Evolutionary conservation across 1,140 invertebrate species (phyloP).

Genomic region (Pararge aegeria): DNA sequence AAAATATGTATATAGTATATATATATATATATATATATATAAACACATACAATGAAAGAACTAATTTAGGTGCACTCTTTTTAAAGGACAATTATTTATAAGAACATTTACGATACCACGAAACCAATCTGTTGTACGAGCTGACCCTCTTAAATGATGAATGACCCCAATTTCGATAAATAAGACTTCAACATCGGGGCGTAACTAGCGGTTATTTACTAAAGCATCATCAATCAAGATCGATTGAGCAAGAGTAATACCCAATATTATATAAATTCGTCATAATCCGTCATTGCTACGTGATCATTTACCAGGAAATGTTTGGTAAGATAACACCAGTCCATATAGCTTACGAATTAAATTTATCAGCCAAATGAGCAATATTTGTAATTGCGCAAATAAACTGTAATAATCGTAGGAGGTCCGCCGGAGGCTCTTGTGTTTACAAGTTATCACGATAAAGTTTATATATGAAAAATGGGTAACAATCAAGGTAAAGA

Average conservation of each 20-base stretch:
- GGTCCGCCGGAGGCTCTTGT: too few relatives aligned
- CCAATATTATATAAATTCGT: conserved; percentile 43
- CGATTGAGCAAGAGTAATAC: conserved; percentile 37
- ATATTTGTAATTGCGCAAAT: not conserved
- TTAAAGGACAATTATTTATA: too few relatives aligned
- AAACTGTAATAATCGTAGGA: too few relatives aligned
- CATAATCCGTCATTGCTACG: conserved; percentile 59
- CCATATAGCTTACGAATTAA: conserved; percentile 6
- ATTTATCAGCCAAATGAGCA: conserved; percentile 15
- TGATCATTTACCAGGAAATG: conserved; percentile 31
- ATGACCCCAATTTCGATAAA: conserved; percentile 14
- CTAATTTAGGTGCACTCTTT: too few relatives aligned
- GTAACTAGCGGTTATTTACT: conserved; percentile 29
- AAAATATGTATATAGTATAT: too few relatives aligned
- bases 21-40: too few relatives aligned
- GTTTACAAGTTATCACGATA: too few relatives aligned
- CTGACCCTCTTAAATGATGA: not conserved
- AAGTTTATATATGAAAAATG: too few relatives aligned
- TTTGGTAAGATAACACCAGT: conserved; percentile 6
- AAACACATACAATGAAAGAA: too few relatives aligned
- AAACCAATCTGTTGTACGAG: not conserved
- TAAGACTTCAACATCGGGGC: conserved; percentile 12
- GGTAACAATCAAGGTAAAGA: too few relatives aligned
- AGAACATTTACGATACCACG: too few relatives aligned
- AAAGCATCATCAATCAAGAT: conserved; percentile 55